Base-by-base conservation (phyloP, 64 coral and sea anemone genomes). In the Orbicella faveolata region DNA sequence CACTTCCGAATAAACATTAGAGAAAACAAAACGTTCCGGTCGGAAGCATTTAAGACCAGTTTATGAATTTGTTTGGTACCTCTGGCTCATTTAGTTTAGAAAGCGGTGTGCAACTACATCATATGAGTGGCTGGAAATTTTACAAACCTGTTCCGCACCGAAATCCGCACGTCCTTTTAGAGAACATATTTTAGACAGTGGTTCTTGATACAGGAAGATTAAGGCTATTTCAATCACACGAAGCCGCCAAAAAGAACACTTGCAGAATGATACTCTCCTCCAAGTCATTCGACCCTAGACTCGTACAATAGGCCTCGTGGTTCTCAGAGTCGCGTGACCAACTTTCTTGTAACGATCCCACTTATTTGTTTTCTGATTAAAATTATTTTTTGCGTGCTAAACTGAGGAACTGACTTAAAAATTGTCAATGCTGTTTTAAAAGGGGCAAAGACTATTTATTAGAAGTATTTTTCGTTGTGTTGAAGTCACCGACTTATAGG, bases 291-390 rank as follows among this genome's bases (percentile, higher is more conserved):
- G 67, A n/a, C 10, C 67, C 67, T 70, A 70, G 67, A 23, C 67
- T 26, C 25, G 10, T 26, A 8, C 21, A 26, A 26, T 26, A 70
- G 23, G 23, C n/a, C 67, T 70, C 67, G 67, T n/a, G 25, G 9
- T 70, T 70, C 25, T 14, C 12, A 12, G 5, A 57, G 52, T 79
- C 77, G 77, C 77, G 77, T 79, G 77, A 79, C 77, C 77, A 25
- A 59, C 57, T 79, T 15, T 30, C 77, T 79, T 16, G 23, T 57
- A 61, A 57, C 51, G 52, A 57, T 79, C 13, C 52, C 21, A 20
- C 20, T 54, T 30, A 79, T 11, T 13, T 21, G 23, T n/a, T 52
- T 26, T 61, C 67, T 26, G 21, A 26, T 26, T n/a, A 10, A 11
- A 70, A 70, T 21, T 26, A 26, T 70, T 70, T 25, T 26, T 48